Evolutionary conservation across 2,113 vertebrate genomes (phyloP).

Genomic region (Oxygymnocypris stewartii): DNA sequence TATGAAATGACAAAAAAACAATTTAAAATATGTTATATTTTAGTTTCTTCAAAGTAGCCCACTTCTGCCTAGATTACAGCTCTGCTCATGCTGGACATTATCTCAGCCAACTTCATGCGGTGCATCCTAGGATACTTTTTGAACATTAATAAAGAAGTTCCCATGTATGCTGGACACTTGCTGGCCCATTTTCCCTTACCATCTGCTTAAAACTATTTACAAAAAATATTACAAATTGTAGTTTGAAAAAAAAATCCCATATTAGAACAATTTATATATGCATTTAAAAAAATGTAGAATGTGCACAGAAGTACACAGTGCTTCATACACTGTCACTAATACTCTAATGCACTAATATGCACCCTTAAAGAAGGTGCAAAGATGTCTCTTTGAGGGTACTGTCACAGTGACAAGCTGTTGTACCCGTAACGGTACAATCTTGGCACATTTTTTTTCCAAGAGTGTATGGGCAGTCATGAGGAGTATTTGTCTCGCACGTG

Average conservation of each 20-base stretch:
- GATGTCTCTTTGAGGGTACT: no score
- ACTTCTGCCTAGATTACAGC: background rate
- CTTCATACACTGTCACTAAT: no score
- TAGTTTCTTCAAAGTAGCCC: background rate
- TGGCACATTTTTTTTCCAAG: no score
- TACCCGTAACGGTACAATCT: no score
- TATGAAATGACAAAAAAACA: background rate
- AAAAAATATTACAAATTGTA: background rate
- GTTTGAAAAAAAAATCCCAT: background rate
- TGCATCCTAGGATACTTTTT: background rate
- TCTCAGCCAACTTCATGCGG: background rate
- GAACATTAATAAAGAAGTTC: background rate
- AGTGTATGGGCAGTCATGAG: background rate
- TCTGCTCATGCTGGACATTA: background rate
- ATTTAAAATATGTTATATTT: background rate
- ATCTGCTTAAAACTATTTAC: background rate
- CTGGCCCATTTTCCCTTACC: background rate
- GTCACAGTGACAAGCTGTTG: no score
- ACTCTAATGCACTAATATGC: background rate
- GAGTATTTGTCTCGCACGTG: background rate
- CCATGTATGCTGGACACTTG: background rate
- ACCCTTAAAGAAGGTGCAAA: no score
- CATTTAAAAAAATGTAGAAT: background rate
- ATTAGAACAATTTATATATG: background rate
- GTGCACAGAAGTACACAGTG: no score